Base-by-base conservation (phyloP, 2,888 invertebrate genomes). In the Trichacis sp. region DNA sequence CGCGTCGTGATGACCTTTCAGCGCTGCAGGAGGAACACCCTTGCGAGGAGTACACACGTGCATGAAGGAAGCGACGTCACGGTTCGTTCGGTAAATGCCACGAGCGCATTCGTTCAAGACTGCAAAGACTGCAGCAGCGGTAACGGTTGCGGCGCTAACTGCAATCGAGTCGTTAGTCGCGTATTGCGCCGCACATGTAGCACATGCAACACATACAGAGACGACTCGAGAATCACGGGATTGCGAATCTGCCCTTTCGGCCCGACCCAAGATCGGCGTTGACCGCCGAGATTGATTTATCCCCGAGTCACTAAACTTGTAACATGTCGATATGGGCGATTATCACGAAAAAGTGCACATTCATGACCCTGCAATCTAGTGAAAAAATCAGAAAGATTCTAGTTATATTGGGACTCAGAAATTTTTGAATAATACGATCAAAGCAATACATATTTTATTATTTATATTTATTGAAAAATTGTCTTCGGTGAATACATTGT, bases 241-340 rank as follows among this genome's bases (percentile, higher is more conserved):
- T 73, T 73, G 69, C 73, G 63, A 70, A 65, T 71, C 58, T 73
- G 73, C 71, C 73, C 73, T 73, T 73, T 73, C 71, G 62, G 69
- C 68, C 53, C 64, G 68, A 56, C 63, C 65, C 64, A 67, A 60
- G 54, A 56, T 24, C 3, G 24, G 47, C 62, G 64, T 70, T 71
- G 72, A 71, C 72, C 72, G 68, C 52, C 62, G 55, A 63, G 62
- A 55, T 60, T 71, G 72, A 71, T 64, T 73, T 67, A 63, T 68
- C 58, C 55, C 3, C 24, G 4, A 24, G 4, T 3, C 24, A 24
- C 8, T 8, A 24, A 24, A 24, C n/a, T n/a, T n/a, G n/a, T n/a
- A n/a, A n/a, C n/a, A n/a, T n/a, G n/a, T n/a, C n/a, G n/a, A n/a
- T n/a, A n/a, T n/a, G n/a, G n/a, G n/a, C n/a, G n/a, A n/a, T n/a